phyloP scores from a whole-genome alignment of 1,140 invertebrate genomes.

The Atta colombica region DNA sequence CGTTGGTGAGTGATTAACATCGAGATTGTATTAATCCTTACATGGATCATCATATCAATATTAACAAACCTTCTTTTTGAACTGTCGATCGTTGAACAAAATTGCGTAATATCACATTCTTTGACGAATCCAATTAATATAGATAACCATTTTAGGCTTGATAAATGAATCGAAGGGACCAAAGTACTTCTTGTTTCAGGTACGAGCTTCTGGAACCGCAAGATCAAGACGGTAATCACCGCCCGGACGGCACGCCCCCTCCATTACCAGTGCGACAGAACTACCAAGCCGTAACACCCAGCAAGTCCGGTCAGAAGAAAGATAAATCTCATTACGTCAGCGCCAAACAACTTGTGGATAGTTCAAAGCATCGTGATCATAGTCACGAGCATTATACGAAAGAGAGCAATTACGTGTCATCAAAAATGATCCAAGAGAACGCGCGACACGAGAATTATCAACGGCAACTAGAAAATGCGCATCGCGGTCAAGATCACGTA shows the following conservation, averaged over 20 bases:
- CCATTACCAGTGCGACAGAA: conserved; percentile 87
- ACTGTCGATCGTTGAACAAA: conserved; percentile 62
- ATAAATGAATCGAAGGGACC: neutral
- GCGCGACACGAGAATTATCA: conserved; percentile 82
- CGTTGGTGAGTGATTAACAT: conserved; percentile 86
- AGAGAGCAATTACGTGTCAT: conserved; percentile 83
- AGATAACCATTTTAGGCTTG: neutral
- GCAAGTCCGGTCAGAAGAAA: conserved; percentile 78
- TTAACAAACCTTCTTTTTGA: conserved; percentile 25
- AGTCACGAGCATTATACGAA: conserved; percentile 81
- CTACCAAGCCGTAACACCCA: conserved; percentile 76
- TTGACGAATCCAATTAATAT: neutral
- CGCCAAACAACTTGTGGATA: conserved; percentile 76
- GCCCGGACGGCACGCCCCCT: conserved; percentile 84
- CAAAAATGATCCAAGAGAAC: conserved; percentile 80
- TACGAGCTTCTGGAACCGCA: conserved; percentile 87
- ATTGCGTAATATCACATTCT: neutral
- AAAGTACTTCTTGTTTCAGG: conserved; percentile 70
- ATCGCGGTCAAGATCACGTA: conserved; percentile 78
- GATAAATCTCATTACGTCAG: conserved; percentile 81
- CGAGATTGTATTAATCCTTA: conserved; percentile 7
- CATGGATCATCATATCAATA: neutral
- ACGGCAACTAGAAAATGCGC: conserved; percentile 78
- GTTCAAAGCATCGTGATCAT: conserved; percentile 74
- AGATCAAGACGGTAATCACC: conserved; percentile 80